Evolutionary conservation across 2,888 invertebrate genomes (phyloP).

Genomic region (Leptodirus hochenwartii): DNA sequence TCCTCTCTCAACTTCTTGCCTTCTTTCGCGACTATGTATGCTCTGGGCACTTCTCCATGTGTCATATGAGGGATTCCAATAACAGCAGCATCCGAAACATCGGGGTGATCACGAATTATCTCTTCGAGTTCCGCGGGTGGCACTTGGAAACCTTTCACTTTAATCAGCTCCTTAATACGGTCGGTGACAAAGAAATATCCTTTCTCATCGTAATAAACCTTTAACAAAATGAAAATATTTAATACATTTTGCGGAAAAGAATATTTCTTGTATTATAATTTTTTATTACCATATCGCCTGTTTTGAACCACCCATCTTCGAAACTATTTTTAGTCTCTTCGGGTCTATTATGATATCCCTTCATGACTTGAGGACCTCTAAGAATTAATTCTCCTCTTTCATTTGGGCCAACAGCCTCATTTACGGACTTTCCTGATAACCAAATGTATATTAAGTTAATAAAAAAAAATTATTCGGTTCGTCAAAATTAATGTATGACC

Average conservation of each 20-base stretch:
- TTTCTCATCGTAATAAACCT: conserved; percentile 38
- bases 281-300: conserved; percentile 45
- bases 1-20: conserved; percentile 27
- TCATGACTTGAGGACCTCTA: conserved; percentile 67
- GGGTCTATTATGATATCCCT: conserved; percentile 57
- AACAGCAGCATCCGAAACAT: conserved; percentile 62
- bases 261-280: too few species aligned
- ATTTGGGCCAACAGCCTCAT: conserved; percentile 18
- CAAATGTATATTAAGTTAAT: too few species aligned
- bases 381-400: conserved; percentile 54
- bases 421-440: too few species aligned
- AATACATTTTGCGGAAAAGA: too few species aligned
- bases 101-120: conserved; percentile 47
- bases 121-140: conserved; percentile 74
- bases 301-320: conserved; percentile 54
- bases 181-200: conserved; percentile 52
- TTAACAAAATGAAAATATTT: conserved; percentile 31
- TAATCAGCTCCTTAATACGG: conserved; percentile 68
- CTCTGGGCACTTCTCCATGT: conserved; percentile 55
- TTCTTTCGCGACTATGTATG: conserved; percentile 41
- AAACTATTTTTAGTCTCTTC: conserved; percentile 52
- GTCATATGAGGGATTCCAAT: conserved; percentile 49
- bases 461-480: conserved; percentile 28
- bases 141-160: conserved; percentile 53
- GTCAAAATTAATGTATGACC: too few species aligned